Evolutionary conservation across 2,113 vertebrate species (phyloP), one percentile per base, ranked within the genome.

Genomic region (Hoplias malabaricus): DNA sequence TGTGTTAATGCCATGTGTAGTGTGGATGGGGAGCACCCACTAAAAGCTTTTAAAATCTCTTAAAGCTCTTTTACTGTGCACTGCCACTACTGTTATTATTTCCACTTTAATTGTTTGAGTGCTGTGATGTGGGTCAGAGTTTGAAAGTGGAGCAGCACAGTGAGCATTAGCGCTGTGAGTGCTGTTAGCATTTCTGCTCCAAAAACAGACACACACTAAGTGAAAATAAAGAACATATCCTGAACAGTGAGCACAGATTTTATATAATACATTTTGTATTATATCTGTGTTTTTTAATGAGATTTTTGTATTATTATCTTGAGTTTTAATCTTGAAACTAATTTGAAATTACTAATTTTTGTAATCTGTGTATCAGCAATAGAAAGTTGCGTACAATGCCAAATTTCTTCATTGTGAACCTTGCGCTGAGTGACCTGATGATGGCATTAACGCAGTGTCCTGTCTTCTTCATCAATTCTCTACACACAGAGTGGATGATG

Each of bases 381-480:
- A 95, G 94, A 86, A 92, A 94, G 75, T 94, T 98, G 42, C 90
- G 88, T 63, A 97, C 93, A 25, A 91, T 95, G 0, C 92, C 95
- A 10, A 98, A 98, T 86, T 90, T 92, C 90, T 89, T 97, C 84
- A 94, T 98, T 29, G 90, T 96, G 91, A 99, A 96, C 87, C 89
- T 96, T 33, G 95, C 96, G 0, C 38, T 96, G 76, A 96, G 93
- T 43, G 96, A 98, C 83, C 95, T 98, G 88, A 89, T 98, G 84
- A 96, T 98, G 96, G 95, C 95, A 36, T 85, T 95, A 84, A 98
- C 95, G 0, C 96, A 99, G 87, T 91, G 95, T 9, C 96, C 95
- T 0, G 83, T 96, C 78, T 96, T 99, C 91, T 98, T 98, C 82
- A 89, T 92, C 87, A 95, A 92, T 87, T 95, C 94, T 82, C 89